These are phyloP conservation scores for Drosophila persimilis DNA, from an alignment of 1,140 invertebrate species.

Conservation along the genomic window DNA sequence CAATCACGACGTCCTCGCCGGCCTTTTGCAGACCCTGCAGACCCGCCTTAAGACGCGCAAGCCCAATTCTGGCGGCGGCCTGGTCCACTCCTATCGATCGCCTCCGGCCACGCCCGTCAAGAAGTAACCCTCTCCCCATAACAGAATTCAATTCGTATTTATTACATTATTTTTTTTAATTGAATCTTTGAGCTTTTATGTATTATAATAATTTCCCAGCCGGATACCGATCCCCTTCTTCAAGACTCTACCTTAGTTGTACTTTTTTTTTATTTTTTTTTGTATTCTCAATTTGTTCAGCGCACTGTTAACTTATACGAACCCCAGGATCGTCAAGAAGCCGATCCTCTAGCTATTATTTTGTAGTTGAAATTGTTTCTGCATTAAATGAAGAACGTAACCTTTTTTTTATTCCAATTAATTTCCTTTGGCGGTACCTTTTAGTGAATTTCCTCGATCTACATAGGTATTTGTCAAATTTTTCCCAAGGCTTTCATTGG, in stretches of 20 bases:
- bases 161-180: constrained; percentile 77
- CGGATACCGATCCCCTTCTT: constrained; percentile 11
- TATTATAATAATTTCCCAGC: constrained; percentile 58
- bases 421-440: no score
- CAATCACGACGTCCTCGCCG: constrained; percentile 94
- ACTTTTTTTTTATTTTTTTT: constrained; percentile 57
- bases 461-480: no score
- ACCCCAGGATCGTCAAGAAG: constrained; percentile 35
- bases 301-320: constrained; percentile 71
- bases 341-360: constrained; percentile 65
- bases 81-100: constrained; percentile 68
- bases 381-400: constrained; percentile 65
- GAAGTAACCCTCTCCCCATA: constrained; percentile 38
- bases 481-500: no score
- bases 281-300: constrained; percentile 68
- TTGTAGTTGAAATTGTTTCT: constrained; percentile 78
- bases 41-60: constrained; percentile 87
- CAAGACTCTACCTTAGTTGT: constrained; percentile 41
- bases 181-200: constrained; percentile 57
- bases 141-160: constrained; percentile 55
- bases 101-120: constrained; percentile 62
- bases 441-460: no score
- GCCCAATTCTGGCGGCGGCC: constrained; percentile 48
- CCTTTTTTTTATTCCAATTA: background rate
- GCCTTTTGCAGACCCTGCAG: constrained; percentile 91